These are phyloP conservation scores for Trichoplusia ni DNA, from an alignment of 1,140 invertebrate species.

Conservation along the genomic window DNA sequence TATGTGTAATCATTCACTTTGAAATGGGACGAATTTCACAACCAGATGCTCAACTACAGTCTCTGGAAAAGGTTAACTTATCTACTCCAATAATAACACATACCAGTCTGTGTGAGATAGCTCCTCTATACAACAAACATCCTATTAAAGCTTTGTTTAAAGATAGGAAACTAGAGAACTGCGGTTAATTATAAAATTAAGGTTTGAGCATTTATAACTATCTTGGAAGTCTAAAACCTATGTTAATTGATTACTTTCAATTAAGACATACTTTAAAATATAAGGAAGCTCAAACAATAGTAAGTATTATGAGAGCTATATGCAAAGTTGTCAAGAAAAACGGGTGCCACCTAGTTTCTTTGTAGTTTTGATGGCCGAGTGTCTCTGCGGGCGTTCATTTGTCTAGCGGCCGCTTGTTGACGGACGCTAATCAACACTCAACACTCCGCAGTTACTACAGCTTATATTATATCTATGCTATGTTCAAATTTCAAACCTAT, in stretches of 20 bases:
- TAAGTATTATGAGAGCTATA: constrained; percentile 7
- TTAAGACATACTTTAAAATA: too few relatives aligned
- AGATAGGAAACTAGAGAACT: too few relatives aligned
- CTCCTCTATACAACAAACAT: too few relatives aligned
- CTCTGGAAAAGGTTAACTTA: neutral
- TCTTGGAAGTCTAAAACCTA: too few relatives aligned
- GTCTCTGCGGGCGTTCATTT: constrained; percentile 38
- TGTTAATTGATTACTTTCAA: too few relatives aligned
- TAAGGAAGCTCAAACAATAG: neutral
- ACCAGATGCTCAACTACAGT: neutral
- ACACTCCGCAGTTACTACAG: constrained; percentile 23
- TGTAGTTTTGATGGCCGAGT: constrained; percentile 31
- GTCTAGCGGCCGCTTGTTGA: constrained; percentile 35
- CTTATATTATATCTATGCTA: too few relatives aligned
- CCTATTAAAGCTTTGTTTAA: too few relatives aligned
- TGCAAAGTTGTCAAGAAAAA: constrained; percentile 1
- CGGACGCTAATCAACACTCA: constrained; percentile 37
- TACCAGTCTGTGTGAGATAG: neutral
- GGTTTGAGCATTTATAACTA: too few relatives aligned
- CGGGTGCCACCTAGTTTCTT: constrained; percentile 29
- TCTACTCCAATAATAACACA: neutral
- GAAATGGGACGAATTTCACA: constrained; percentile 24
- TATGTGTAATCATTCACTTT: constrained; percentile 40
- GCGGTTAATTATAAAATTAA: too few relatives aligned
- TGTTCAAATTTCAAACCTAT: too few relatives aligned